Evolutionary conservation across 2,113 vertebrate species (phyloP).

Genomic region (Gallinago paraguaiae): DNA sequence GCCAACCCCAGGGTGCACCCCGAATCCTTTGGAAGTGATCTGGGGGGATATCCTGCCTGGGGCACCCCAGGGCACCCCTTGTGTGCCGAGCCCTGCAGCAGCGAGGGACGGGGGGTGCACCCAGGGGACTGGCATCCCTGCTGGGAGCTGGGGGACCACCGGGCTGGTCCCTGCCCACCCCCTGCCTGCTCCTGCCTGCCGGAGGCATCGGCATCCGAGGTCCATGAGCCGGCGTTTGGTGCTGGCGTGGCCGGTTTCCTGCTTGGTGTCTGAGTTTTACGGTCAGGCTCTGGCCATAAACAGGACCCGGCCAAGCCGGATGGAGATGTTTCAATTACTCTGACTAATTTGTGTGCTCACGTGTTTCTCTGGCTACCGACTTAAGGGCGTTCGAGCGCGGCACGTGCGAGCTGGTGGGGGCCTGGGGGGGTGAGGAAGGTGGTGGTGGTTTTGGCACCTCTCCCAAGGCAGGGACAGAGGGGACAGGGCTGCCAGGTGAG

Average conservation of each 20-base stretch:
- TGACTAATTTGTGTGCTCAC: not conserved
- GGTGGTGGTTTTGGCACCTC: not conserved
- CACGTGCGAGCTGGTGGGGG: not conserved
- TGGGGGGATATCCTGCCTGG: fast-evolving
- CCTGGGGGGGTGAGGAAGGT: not conserved
- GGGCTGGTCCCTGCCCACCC: not conserved
- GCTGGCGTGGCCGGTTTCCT: not conserved
- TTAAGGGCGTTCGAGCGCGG: not conserved
- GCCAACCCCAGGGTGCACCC: fast-evolving
- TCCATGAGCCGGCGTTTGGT: fast-evolving
- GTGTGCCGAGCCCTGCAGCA: not conserved
- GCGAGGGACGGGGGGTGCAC: fast-evolving
- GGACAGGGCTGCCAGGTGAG: not conserved
- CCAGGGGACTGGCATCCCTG: not conserved
- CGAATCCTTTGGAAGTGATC: not conserved
- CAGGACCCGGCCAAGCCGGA: not conserved
- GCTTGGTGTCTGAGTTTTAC: not conserved
- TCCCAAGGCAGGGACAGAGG: not conserved
- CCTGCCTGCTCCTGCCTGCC: fast-evolving
- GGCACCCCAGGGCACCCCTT: fast-evolving
- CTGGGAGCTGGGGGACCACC: fast-evolving
- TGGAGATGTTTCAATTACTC: not conserved
- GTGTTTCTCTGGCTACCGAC: not conserved
- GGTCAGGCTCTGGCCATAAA: not conserved
- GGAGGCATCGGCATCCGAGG: fast-evolving